phyloP scores from a whole-genome alignment of 2,797 vertebrate genomes.

The Amphiprion clarkii region DNA sequence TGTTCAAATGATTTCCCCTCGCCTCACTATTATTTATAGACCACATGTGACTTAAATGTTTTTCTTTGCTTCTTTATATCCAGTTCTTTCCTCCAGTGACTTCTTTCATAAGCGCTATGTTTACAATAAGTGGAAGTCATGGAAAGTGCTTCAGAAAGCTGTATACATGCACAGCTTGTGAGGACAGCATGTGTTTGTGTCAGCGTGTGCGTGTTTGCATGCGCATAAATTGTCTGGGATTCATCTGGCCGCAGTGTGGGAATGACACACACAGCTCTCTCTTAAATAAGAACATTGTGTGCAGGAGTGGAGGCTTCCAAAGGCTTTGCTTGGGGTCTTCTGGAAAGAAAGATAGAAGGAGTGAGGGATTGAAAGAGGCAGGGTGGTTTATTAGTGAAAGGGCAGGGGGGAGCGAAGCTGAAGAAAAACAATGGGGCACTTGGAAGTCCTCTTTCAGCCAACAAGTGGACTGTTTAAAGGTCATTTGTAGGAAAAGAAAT shows the following conservation, averaged over 20 bases:
- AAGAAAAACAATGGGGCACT: constrained; percentile 15
- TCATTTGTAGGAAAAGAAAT: background rate
- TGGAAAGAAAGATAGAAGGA: constrained; percentile 40
- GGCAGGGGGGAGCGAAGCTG: constrained; percentile 28
- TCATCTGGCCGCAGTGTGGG: constrained; percentile 56
- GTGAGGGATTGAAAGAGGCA: constrained; percentile 11
- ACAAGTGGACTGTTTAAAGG: constrained; percentile 35
- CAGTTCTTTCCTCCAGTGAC: background rate
- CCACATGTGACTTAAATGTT: background rate
- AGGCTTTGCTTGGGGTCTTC: constrained; percentile 74
- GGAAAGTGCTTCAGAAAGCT: background rate
- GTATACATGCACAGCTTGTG: background rate
- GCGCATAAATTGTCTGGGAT: constrained; percentile 27
- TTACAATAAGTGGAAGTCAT: background rate
- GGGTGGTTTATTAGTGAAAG: constrained; percentile 46
- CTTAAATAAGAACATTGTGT: constrained; percentile 71
- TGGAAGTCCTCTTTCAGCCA: constrained; percentile 45
- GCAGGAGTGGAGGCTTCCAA: constrained; percentile 48
- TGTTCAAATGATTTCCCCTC: too few relatives aligned
- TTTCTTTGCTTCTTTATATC: background rate
- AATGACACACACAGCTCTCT: constrained; percentile 37
- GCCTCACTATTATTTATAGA: too few relatives aligned
- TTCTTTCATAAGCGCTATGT: background rate
- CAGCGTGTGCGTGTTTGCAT: background rate
- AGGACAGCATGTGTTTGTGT: constrained; percentile 9